A percentile compares a stretch with the other conserved stretches of the same genome.
phyloP scores from a whole-genome alignment of 2,888 invertebrate species.

The Pycnomerus fuliginosus region DNA sequence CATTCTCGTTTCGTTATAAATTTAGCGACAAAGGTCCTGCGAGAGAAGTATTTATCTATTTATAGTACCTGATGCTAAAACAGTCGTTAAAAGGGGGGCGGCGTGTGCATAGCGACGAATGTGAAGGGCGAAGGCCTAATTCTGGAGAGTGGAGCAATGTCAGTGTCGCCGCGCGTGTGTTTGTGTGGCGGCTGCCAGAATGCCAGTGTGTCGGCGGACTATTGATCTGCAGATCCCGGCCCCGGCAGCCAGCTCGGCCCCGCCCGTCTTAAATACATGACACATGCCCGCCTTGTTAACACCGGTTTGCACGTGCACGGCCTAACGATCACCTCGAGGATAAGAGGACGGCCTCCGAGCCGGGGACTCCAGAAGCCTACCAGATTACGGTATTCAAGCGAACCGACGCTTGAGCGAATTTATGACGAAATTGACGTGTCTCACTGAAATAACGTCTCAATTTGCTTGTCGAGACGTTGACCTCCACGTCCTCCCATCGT shows the following conservation, averaged over 20 bases:
- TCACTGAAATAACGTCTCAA: constrained; percentile 5
- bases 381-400: constrained; percentile 12
- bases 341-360: neutral
- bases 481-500: too few species aligned
- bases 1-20: too few species aligned
- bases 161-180: constrained; percentile 28
- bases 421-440: constrained; percentile 9
- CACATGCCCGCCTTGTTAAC: constrained; percentile 37
- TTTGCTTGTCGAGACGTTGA: constrained; percentile 24
- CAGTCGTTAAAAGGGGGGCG: too few species aligned
- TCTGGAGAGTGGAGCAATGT: constrained; percentile 32
- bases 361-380: neutral
- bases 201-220: constrained; percentile 24
- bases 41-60: too few species aligned
- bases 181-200: constrained; percentile 15
- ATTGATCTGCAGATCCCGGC: constrained; percentile 28
- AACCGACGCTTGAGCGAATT: constrained; percentile 6
- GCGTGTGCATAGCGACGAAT: too few species aligned
- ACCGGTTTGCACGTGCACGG: constrained; percentile 34
- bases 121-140: too few species aligned
- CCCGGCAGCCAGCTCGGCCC: constrained; percentile 30
- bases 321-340: constrained; percentile 23
- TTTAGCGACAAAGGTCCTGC: too few species aligned
- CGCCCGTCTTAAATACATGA: constrained; percentile 35
- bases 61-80: too few species aligned